phyloP scores from a whole-genome alignment of 2,113 vertebrate genomes.

The Agelaius tricolor region DNA sequence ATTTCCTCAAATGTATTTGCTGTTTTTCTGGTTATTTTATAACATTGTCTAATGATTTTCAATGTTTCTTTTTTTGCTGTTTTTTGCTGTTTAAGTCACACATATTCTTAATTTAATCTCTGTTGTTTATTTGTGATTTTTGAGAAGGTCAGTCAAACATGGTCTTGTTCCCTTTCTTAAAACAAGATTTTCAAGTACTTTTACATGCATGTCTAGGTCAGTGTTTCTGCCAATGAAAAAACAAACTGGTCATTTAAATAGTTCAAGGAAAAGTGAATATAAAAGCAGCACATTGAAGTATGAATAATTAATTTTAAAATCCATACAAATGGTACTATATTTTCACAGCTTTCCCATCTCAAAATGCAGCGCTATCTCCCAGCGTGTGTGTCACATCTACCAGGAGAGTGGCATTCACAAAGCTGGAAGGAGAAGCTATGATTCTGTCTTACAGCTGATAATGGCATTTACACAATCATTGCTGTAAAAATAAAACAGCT shows the following conservation, averaged over 20 bases:
- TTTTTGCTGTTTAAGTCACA: neutral
- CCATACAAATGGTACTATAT: neutral
- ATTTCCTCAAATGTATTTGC: constrained; percentile 3
- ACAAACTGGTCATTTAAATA: neutral
- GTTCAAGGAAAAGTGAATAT: neutral
- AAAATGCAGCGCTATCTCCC: neutral
- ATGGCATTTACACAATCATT: neutral
- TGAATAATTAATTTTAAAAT: neutral
- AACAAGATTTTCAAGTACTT: neutral
- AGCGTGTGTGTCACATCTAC: neutral
- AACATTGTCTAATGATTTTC: neutral
- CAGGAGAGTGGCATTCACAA: neutral
- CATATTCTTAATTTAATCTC: neutral
- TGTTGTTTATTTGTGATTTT: neutral
- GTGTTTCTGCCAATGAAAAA: neutral
- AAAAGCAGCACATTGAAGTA: neutral
- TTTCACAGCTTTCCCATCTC: neutral
- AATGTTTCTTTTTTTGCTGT: neutral
- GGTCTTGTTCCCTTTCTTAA: neutral
- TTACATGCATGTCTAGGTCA: neutral
- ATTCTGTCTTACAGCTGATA: neutral
- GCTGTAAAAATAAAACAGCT: neutral
- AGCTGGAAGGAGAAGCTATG: neutral
- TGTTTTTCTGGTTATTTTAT: neutral
- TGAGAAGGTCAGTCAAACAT: neutral